Evolutionary conservation across 37 sponge, comb jelly and placozoan genomes (phyloP), one percentile per base, ranked within the genome.

Genomic region (Amphimedon queenslandica): DNA sequence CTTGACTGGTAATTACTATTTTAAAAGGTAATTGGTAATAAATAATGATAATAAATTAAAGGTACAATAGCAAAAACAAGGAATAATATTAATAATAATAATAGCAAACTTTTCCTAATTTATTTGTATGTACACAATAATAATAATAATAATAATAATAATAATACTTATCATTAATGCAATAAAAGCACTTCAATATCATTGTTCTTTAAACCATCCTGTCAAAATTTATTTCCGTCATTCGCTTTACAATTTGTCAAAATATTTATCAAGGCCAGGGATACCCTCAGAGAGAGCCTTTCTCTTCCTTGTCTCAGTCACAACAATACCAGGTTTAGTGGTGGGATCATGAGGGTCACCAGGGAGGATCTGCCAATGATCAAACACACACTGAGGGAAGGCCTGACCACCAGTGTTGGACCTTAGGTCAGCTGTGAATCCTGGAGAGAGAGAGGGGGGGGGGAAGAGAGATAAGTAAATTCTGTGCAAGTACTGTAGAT

Each of bases 351-450:
- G 38, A 55, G 93, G 93, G 64, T 92, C 90, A 8, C 94, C 94
- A 13, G 74, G 84, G 30, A 96, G 69, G 31, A 89, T 64, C 58
- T 85, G 77, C 99, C 99, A 98, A 69, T 98, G 99, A 70, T 98
- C 99, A 81, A 98, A 98, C 58, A 98, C 99, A 71, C 99, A 98
- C 80, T 98, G 99, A n/a, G 99, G 99, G 88, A 98, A 98, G 64
- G 99, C 99, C 71, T 98, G 99, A 34, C 99, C 99, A 25, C 93
- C 91, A 0, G 99, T 98, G 80, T 80, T 82, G 53, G 93, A 84
- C 39, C 99, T 74, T 30, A 98, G 81, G 66, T 92, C 99, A 75
- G 93, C 93, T 27, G 99, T 92, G 78, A 98, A 98, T 2, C 99
- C 92, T 92, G 70, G 23, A 30, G 34, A 2, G 42, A 57, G 40